phyloP scores from a whole-genome alignment of 2,888 invertebrate genomes.

The Monochamus alternatus region DNA sequence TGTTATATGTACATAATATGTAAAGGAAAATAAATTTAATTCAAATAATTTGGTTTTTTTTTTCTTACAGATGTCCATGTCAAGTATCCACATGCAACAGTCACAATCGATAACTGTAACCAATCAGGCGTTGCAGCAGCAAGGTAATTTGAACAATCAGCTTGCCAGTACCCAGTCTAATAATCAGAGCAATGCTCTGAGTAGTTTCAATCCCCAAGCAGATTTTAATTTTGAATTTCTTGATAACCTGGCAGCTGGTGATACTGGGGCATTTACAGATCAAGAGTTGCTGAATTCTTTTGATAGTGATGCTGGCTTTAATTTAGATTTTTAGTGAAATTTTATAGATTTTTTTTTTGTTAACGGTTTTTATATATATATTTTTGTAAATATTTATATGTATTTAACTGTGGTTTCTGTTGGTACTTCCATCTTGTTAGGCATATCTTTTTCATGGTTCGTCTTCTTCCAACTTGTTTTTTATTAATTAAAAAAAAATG shows the following conservation, averaged over 20 bases:
- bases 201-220: constrained; percentile 72
- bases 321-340: constrained; percentile 70
- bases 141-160: constrained; percentile 49
- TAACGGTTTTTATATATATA: constrained; percentile 62
- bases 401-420: constrained; percentile 62
- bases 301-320: constrained; percentile 82
- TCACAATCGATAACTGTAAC: constrained; percentile 78
- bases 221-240: constrained; percentile 91
- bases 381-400: constrained; percentile 66
- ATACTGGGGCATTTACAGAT: constrained; percentile 84
- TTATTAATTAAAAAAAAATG: constrained; percentile 9
- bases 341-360: constrained; percentile 53
- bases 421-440: constrained; percentile 52
- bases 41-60: neutral
- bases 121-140: constrained; percentile 59
- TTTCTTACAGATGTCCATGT: constrained; percentile 73
- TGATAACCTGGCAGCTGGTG: constrained; percentile 85
- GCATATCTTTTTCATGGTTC: constrained; percentile 15
- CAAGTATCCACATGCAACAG: constrained; percentile 82
- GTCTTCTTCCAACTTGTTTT: constrained; percentile 13
- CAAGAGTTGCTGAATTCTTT: constrained; percentile 89
- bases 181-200: constrained; percentile 65
- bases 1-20: too few relatives aligned
- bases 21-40: too few relatives aligned
- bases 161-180: constrained; percentile 45